A percentile compares a stretch with the other conserved stretches of the same genome.
Conservation (phyloP, 2,797 vertebrate genomes). For the Girardinus metallicus region DNA sequence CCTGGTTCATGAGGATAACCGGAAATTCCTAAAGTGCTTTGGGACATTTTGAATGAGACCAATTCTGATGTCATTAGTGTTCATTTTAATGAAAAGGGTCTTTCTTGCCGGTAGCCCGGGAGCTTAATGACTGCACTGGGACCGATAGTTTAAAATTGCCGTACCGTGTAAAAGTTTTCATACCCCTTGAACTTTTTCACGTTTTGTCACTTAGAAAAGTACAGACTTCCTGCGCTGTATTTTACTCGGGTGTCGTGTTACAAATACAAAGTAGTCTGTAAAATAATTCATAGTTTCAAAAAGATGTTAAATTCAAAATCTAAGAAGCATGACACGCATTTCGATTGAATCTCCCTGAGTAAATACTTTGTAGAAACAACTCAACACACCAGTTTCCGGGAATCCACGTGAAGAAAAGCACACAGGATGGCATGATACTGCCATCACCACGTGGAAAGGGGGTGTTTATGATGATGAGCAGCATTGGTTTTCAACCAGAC, state of each 20-base stretch:
- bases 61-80: slow-evolving; percentile 71
- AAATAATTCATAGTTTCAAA: background rate
- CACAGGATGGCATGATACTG: background rate
- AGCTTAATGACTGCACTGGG: slow-evolving; percentile 66
- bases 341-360: background rate
- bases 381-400: background rate
- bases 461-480: background rate
- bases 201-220: background rate
- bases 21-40: slow-evolving; percentile 59
- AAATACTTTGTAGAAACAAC: background rate
- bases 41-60: slow-evolving; percentile 70
- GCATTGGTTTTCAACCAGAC: background rate
- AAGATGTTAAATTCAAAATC: background rate
- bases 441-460: background rate
- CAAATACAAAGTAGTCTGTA: background rate
- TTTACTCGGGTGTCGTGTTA: background rate
- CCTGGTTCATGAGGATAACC: slow-evolving; percentile 48
- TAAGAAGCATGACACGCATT: background rate
- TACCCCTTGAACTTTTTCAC: background rate
- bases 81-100: slow-evolving; percentile 70
- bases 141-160: slow-evolving; percentile 67
- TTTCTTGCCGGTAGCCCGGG: slow-evolving; percentile 70
- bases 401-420: background rate
- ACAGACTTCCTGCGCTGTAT: background rate
- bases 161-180: slow-evolving; percentile 3